Evolutionary conservation across 2,888 invertebrate species (phyloP), one percentile per base, ranked within the genome.

Genomic region (Drosophila meridiana): DNA sequence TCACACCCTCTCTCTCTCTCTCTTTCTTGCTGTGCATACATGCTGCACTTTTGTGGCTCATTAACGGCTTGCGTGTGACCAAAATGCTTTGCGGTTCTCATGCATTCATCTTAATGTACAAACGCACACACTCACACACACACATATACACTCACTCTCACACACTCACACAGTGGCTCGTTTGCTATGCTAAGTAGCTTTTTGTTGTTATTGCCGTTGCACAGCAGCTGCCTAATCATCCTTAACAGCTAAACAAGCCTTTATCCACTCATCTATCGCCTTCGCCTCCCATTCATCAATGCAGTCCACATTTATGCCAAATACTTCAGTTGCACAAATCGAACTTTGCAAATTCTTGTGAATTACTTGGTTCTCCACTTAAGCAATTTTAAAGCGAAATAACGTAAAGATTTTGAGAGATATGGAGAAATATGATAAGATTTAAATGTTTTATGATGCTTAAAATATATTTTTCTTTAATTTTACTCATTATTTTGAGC

Each of bases 31-130:
- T 7, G 3, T 30, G 48, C 48, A 14, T 68, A 67, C 75, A 74
- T 82, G 81, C 84, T 82, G 81, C 84, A 78, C 69, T 82, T 84
- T 82, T 87, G 90, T 82, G 90, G 89, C 88, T 90, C 87, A 90
- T 90, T 90, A 90, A 87, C 80, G 90, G 87, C 79, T 90, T 80
- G 83, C 80, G 70, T 76, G 83, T 60, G 63, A 68, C 80, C 82
- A 67, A 82, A 80, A 72, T 85, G 84, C 71, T 73, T 77, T 76
- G 79, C 55, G 81, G 82, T 52, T 79, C 76, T 73, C 73, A 58
- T 63, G 71, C 82, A 83, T 85, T 71, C 87, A 80, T 59, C 50
- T 69, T 4, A 28, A 32, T 52, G 48, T 52, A 50, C 28, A 45
- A 9, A 0, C n/a, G 7, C 26, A 26, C 32, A 13, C 20, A 9